A percentile compares a stretch with the other conserved stretches of the same genome.
phyloP scores from a whole-genome alignment of 2,797 vertebrate species.

The Chiroxiphia lanceolata region DNA sequence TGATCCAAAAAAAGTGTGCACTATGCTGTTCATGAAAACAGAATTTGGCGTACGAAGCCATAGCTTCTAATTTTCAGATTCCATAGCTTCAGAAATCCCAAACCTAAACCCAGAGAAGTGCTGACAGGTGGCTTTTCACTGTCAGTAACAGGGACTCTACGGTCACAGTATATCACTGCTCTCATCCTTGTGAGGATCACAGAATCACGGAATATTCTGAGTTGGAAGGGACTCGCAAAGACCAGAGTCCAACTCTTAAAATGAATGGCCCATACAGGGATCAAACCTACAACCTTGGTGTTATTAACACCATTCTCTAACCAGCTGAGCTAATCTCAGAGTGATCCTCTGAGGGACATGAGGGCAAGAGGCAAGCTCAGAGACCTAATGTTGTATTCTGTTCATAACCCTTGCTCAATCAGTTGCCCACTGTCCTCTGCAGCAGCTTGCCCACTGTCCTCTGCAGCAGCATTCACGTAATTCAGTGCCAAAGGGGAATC shows the following conservation, averaged over 20 bases:
- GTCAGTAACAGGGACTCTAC: not conserved
- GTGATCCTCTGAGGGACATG: not conserved
- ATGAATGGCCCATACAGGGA: not conserved
- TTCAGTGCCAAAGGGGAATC: not conserved
- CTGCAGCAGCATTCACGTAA: not conserved
- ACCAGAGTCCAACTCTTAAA: not conserved
- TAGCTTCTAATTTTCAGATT: not conserved
- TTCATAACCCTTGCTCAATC: not conserved
- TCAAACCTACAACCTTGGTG: not conserved
- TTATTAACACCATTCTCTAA: not conserved
- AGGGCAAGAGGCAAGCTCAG: not conserved
- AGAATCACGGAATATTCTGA: not conserved
- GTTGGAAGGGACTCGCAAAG: not conserved
- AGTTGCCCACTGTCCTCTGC: rapidly evolving
- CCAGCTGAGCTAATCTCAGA: not conserved
- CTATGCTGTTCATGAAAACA: not conserved
- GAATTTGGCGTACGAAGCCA: not conserved
- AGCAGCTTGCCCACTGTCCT: rapidly evolving
- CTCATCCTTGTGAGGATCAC: not conserved
- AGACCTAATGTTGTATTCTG: not conserved
- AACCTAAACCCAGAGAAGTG: not conserved
- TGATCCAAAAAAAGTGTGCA: not conserved
- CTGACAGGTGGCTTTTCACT: not conserved
- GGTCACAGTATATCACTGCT: not conserved
- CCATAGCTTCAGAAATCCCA: not conserved